Conservation (phyloP, 2,113 vertebrate species). For the Hippocampus mohnikei region DNA sequence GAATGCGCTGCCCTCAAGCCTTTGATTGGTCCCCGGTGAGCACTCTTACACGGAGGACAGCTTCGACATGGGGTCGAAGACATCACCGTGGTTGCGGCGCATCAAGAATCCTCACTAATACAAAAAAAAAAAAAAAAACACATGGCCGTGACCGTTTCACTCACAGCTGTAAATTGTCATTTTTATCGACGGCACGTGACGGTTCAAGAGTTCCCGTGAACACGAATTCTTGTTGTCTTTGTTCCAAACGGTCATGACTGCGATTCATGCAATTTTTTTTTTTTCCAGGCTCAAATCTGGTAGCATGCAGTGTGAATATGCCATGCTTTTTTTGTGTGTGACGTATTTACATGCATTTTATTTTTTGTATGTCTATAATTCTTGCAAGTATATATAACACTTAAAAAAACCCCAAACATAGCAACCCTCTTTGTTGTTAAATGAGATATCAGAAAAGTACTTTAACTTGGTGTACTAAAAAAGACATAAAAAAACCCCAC, state of each 20-base stretch:
- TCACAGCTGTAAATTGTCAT: background rate
- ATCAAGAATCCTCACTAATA: background rate
- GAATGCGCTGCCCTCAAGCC: constrained; percentile 42
- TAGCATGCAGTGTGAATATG: too few relatives aligned
- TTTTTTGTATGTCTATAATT: too few relatives aligned
- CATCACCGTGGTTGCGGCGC: background rate
- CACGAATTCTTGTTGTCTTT: background rate
- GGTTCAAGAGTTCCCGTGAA: constrained; percentile 3
- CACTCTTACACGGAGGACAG: constrained; percentile 45
- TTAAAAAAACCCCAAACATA: too few relatives aligned
- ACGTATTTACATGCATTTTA: too few relatives aligned
- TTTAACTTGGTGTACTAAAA: too few relatives aligned
- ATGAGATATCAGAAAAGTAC: too few relatives aligned
- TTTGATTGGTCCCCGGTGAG: constrained; percentile 54
- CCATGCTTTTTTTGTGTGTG: too few relatives aligned
- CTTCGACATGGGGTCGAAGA: constrained; percentile 24
- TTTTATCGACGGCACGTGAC: background rate
- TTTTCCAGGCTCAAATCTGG: too few relatives aligned
- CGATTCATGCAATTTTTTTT: background rate
- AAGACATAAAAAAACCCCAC: too few relatives aligned
- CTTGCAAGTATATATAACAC: too few relatives aligned
- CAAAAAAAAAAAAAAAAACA: background rate
- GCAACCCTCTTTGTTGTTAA: too few relatives aligned
- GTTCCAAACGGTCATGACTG: too few relatives aligned
- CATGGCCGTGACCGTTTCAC: background rate